Percentiles rank a stretch among this genome's conserved stretches.
phyloP scores from a whole-genome alignment of 2,113 vertebrate species.

The Panurus biarmicus region DNA sequence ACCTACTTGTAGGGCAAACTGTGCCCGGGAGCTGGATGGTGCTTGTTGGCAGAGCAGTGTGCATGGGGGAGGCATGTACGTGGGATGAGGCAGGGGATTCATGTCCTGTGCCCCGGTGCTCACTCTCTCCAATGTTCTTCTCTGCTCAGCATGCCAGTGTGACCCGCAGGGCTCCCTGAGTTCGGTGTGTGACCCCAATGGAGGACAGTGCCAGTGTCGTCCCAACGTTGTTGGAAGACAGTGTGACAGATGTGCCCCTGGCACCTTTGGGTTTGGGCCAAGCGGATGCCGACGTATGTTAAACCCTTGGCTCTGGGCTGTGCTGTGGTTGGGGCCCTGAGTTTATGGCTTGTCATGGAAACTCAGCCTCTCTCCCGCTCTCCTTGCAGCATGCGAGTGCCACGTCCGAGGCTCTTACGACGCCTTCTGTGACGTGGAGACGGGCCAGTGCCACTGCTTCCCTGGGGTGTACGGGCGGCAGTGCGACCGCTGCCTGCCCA shows the following conservation, averaged over 20 bases:
- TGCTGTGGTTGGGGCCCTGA: neutral
- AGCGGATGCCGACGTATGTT: conserved; percentile 87
- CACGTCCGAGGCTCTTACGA: conserved; percentile 80
- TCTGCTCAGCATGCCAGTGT: conserved; percentile 83
- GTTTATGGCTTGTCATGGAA: neutral
- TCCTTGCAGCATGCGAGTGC: conserved; percentile 82
- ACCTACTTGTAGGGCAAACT: neutral
- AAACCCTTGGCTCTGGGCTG: neutral
- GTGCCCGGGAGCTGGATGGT: neutral
- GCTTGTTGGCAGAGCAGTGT: neutral
- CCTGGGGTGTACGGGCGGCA: conserved; percentile 78
- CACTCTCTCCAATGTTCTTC: neutral
- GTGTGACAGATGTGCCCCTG: conserved; percentile 84
- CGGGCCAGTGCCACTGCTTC: conserved; percentile 88
- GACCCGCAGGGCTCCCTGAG: conserved; percentile 93
- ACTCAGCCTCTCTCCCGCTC: neutral
- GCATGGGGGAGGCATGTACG: fast-evolving
- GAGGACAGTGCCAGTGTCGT: conserved; percentile 92
- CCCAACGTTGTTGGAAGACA: conserved; percentile 86
- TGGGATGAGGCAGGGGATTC: neutral
- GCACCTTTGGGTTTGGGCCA: conserved; percentile 91
- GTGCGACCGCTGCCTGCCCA: conserved; percentile 86
- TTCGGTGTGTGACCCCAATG: conserved; percentile 85
- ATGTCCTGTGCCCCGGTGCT: neutral
- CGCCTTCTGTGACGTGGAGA: conserved; percentile 79